Evolutionary conservation across 2,113 vertebrate species (phyloP), one percentile per base, ranked within the genome.

Genomic region (Aegotheles bennettii): DNA sequence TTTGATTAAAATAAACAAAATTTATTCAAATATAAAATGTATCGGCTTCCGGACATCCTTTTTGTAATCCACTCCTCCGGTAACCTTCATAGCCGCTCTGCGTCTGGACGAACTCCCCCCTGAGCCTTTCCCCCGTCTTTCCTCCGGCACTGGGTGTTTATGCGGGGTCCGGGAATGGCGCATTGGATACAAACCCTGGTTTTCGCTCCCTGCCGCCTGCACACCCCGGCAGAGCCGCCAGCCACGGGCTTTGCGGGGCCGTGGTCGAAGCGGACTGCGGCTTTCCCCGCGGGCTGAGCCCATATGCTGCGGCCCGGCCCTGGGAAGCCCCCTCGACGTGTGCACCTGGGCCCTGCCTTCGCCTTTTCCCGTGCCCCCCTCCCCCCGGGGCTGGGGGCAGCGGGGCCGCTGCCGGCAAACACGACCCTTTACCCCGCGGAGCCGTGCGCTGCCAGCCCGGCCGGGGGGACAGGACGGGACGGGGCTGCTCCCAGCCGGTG

Each of bases 1-100:
- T 93, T 95, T 97, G 97, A 98, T 97, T 97, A 82, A 90, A 97
- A 97, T 97, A 97, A 97, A 96, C 54, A 5, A 40, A 87, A 87
- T 59, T 86, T 86, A 93, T 96, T 79, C 16, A n/a, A 87, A 81
- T 75, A 81, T 47, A 88, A 95, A 96, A 91, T 65, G 65, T 60
- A 82, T 95, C 5, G 3, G 38, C 59, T 90, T 79, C 87, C 70
- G 67, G 31, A 51, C 76, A 61, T 81, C 50, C 28, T 63, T 79
- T 94, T 78, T 80, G n/a, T 67, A 87, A 82, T 81, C 33, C 75
- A 36, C 64, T 82, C 29, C 65, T 90, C 50, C 23, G 42, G 13
- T 84, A 84, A 73, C 68, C 81, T 61, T 81, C 45, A 8, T 59
- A 11, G 9, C 29, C 31, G 54, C 71, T 29, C 12, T 3, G 5